These are phyloP conservation scores for Australoheros facetus DNA, from an alignment of 2,797 vertebrate genomes.

Conservation along the genomic window DNA sequence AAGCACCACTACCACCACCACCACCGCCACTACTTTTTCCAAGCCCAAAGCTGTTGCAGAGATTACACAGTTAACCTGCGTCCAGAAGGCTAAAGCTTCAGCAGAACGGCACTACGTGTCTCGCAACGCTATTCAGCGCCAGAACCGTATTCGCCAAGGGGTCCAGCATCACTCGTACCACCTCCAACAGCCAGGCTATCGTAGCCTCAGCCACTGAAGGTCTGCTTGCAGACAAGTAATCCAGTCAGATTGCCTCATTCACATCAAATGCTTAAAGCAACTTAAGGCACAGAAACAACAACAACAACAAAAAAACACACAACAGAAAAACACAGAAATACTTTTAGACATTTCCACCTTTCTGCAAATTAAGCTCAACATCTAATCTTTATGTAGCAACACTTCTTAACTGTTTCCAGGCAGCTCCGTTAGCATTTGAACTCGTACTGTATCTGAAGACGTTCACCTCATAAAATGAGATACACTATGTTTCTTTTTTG, in stretches of 20 bases:
- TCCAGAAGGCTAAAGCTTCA: constrained; percentile 83
- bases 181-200: constrained; percentile 90
- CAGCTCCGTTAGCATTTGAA: constrained; percentile 42
- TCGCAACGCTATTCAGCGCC: constrained; percentile 85
- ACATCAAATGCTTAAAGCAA: not conserved
- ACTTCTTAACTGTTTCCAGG: constrained; percentile 31
- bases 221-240: not conserved
- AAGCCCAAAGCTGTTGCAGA: constrained; percentile 81
- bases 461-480: constrained; percentile 52
- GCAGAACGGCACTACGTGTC: constrained; percentile 77
- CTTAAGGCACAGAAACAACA: not conserved
- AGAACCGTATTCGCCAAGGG: constrained; percentile 85
- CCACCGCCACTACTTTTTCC: constrained; percentile 32
- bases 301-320: not conserved
- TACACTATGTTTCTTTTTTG: constrained; percentile 21
- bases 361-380: constrained; percentile 22
- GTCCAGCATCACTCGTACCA: constrained; percentile 74
- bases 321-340: not conserved
- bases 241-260: not conserved
- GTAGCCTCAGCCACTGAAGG: constrained; percentile 87
- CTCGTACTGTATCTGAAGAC: constrained; percentile 30
- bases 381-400: constrained; percentile 18
- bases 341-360: not conserved
- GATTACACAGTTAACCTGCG: constrained; percentile 77
- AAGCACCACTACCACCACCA: constrained; percentile 22